Percentiles rank a stretch among this genome's conserved stretches.
Conservation (phyloP, 2,113 vertebrate genomes). For the Kobus ellipsiprymnus region DNA sequence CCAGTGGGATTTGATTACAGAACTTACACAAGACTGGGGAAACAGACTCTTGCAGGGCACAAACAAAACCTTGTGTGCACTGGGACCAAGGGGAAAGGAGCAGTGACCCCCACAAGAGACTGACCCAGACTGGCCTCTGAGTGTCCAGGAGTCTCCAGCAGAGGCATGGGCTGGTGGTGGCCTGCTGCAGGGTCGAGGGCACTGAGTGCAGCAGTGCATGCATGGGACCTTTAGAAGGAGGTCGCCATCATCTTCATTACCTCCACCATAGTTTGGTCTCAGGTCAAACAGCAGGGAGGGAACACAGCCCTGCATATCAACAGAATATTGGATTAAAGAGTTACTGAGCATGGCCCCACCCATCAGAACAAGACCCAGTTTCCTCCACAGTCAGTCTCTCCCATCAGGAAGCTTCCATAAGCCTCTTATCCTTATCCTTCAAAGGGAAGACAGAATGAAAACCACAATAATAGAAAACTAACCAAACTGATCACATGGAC, state of each 20-base stretch:
- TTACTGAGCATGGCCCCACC: not conserved
- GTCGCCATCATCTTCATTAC: not conserved
- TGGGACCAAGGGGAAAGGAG: not conserved
- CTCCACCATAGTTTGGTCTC: not conserved
- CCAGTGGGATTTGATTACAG: not conserved
- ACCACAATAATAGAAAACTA: not conserved
- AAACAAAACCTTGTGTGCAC: not conserved
- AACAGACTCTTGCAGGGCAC: not conserved
- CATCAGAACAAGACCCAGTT: not conserved
- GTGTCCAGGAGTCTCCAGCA: not conserved
- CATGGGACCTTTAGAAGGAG: not conserved
- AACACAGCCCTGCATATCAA: not conserved
- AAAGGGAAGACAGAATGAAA: not conserved
- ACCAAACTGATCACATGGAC: not conserved
- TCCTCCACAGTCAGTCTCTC: not conserved
- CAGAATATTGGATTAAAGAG: not conserved
- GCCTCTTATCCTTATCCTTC: not conserved
- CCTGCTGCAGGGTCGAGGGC: not conserved
- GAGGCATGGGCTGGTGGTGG: not conserved
- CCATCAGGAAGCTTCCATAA: not conserved
- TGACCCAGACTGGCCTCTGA: not conserved
- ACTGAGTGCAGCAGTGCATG: not conserved
- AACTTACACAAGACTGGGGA: not conserved
- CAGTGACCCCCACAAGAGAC: not conserved
- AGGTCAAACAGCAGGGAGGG: not conserved